Evolutionary conservation across 2,888 invertebrate species (phyloP).

Genomic region (Aproaerema taeniolella): DNA sequence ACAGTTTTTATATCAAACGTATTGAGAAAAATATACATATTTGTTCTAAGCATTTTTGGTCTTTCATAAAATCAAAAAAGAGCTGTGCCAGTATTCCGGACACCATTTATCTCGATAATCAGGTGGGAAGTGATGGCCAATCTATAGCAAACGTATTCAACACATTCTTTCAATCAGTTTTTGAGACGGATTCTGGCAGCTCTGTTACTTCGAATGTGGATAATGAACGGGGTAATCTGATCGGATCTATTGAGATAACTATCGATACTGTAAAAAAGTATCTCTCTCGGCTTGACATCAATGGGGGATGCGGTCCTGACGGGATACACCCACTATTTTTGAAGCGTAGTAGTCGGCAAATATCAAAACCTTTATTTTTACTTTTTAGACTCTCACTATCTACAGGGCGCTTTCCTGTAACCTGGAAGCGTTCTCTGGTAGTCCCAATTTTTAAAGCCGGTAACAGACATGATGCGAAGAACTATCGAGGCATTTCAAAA

Average conservation of each 20-base stretch:
- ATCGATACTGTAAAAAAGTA: conserved; percentile 1
- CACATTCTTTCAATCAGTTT: not conserved
- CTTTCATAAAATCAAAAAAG: conserved; percentile 2
- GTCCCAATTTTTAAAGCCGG: conserved; percentile 12
- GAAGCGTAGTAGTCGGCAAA: not conserved
- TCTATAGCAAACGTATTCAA: not conserved
- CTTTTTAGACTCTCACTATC: conserved; percentile 10
- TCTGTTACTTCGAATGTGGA: not conserved
- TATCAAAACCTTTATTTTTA: conserved; percentile 4
- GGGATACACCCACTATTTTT: conserved; percentile 3
- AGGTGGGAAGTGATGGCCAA: not conserved
- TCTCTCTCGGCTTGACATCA: not conserved
- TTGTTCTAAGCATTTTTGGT: conserved; percentile 1
- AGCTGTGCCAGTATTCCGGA: not conserved
- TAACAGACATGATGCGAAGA: conserved; percentile 8
- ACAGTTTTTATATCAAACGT: not conserved
- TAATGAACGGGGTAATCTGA: not conserved
- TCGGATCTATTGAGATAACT: not conserved
- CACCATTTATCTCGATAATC: not conserved
- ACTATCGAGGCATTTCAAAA: conserved; percentile 15
- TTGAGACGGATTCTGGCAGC: not conserved
- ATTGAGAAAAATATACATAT: not conserved
- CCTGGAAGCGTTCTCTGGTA: conserved; percentile 11
- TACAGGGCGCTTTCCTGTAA: conserved; percentile 4
- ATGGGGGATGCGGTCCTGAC: conserved; percentile 5